Percentiles rank a stretch among this genome's conserved stretches.
Conservation (phyloP, 53 echinoderm and acorn worm genomes). For the Holothuria leucospilota region DNA sequence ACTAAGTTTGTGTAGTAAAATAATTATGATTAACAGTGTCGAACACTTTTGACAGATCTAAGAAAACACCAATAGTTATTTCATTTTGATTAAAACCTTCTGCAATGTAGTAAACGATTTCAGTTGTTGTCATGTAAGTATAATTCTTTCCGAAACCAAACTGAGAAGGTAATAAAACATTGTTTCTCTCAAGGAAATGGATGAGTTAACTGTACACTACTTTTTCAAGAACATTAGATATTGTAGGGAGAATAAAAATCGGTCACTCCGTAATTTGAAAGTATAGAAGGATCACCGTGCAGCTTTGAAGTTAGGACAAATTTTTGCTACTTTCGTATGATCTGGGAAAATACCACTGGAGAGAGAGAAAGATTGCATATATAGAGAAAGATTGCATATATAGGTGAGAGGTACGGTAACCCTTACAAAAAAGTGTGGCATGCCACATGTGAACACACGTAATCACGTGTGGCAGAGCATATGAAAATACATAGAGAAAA, state of each 20-base stretch:
- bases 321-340: not conserved
- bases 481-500: no score
- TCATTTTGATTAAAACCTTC: not conserved
- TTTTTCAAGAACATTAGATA: slow-evolving; percentile 1
- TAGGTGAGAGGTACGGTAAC: not conserved
- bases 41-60: no score
- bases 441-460: no score
- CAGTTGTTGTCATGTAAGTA: no score
- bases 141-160: no score
- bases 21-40: no score
- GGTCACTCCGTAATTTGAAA: slow-evolving; percentile 10
- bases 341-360: not conserved
- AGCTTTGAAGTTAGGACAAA: slow-evolving; percentile 6
- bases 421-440: no score
- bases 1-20: not conserved
- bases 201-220: not conserved
- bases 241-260: slow-evolving; percentile 1
- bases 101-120: not conserved
- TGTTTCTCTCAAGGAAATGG: not conserved
- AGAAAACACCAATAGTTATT: not conserved
- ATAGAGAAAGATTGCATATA: slow-evolving; percentile 2
- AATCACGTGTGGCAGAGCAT: no score
- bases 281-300: slow-evolving; percentile 4
- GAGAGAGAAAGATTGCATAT: no score
- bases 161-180: no score